phyloP scores from a whole-genome alignment of 2,113 vertebrate species.

The Pipra filicauda region DNA sequence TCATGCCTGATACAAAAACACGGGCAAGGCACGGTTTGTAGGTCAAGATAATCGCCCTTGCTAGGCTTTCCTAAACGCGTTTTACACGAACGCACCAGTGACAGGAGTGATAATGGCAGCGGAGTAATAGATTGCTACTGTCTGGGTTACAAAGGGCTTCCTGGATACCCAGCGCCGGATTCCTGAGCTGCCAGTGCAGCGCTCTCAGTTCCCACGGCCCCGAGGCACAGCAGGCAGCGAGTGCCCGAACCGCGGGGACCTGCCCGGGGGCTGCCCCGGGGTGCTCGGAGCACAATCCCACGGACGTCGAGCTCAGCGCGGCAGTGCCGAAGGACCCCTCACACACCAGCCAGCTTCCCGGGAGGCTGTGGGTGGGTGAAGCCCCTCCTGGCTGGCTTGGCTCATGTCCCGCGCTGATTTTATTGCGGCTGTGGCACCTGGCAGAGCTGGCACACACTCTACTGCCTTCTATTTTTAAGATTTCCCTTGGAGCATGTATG shows the following conservation, averaged over 20 bases:
- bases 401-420: background rate
- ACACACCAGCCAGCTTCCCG: accelerated
- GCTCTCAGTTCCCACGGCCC: accelerated
- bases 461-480: background rate
- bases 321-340: background rate
- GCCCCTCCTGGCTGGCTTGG: background rate
- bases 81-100: background rate
- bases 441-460: background rate
- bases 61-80: background rate
- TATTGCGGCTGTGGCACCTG: background rate
- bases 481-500: background rate
- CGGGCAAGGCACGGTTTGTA: accelerated
- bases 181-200: background rate
- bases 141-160: background rate
- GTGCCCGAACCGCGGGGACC: accelerated
- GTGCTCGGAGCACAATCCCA: accelerated
- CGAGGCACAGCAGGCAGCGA: background rate
- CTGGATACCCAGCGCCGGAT: background rate
- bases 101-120: background rate
- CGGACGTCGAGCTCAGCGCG: accelerated
- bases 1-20: accelerated
- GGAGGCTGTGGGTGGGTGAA: background rate
- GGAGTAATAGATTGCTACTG: background rate
- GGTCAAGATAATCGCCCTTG: background rate
- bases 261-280: background rate